Evolutionary conservation across 2,797 vertebrate genomes (phyloP).

Genomic region (Rhabdophis nuchalis): DNA sequence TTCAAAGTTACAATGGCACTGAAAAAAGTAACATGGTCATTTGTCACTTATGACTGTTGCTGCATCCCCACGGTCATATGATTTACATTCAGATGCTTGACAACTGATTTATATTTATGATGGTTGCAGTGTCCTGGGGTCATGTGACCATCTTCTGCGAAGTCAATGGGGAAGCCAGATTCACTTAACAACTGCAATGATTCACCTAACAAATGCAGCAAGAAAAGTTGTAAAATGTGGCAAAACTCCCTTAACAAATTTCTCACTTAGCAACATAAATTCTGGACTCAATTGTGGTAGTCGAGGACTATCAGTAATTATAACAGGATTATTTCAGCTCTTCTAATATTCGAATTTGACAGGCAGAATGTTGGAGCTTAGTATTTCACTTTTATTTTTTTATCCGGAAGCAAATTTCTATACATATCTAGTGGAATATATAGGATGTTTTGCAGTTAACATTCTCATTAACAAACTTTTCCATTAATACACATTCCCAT

Average conservation of each 20-base stretch:
- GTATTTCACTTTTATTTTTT: not conserved
- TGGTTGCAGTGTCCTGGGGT: not conserved
- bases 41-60: not conserved
- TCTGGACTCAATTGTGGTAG: not conserved
- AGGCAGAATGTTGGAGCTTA: not conserved
- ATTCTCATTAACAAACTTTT: not conserved
- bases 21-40: too few species aligned
- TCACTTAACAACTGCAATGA: too few species aligned
- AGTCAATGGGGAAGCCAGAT: too few species aligned
- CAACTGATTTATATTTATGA: not conserved
- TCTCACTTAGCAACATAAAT: not conserved
- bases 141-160: not conserved
- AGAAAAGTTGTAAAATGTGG: not conserved
- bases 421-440: not conserved
- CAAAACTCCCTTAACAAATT: not conserved
- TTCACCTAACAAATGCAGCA: not conserved
- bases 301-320: not conserved
- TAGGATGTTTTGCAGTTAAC: not conserved
- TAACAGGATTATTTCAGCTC: not conserved
- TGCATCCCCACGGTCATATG: not conserved
- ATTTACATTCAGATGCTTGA: not conserved
- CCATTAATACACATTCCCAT: not conserved
- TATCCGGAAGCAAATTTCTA: not conserved
- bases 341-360: not conserved
- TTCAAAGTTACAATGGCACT: too few species aligned